phyloP scores from a whole-genome alignment of 1,140 invertebrate genomes.

The Mesaphorura yosii region DNA sequence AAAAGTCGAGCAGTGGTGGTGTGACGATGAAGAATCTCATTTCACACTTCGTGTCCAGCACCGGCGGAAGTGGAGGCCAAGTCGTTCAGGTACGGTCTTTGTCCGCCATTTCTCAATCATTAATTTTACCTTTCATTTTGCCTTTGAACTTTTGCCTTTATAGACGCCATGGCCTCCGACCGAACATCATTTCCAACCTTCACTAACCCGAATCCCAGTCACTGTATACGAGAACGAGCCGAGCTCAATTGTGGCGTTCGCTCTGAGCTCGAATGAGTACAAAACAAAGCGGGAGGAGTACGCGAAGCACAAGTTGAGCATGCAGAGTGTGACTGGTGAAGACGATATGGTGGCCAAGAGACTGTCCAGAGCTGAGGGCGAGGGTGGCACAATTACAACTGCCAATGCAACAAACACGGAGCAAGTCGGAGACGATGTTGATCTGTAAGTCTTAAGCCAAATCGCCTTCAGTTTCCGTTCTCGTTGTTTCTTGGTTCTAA shows the following conservation, averaged over 20 bases:
- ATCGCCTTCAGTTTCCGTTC: no score
- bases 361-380: background rate
- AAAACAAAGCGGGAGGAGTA: constrained; percentile 48
- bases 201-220: constrained; percentile 51
- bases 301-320: constrained; percentile 6
- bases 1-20: constrained; percentile 32
- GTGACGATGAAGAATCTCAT: constrained; percentile 55
- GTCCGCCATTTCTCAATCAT: no score
- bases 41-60: constrained; percentile 49
- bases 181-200: constrained; percentile 51
- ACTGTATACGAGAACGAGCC: constrained; percentile 73
- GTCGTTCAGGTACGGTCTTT: constrained; percentile 40
- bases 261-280: constrained; percentile 60
- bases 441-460: no score
- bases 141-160: constrained; percentile 27
- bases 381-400: background rate
- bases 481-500: no score
- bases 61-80: constrained; percentile 37
- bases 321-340: constrained; percentile 1
- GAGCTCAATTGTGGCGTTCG: constrained; percentile 79
- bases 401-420: no score
- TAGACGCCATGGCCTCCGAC: constrained; percentile 47
- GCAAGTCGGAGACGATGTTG: no score
- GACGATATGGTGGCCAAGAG: background rate
- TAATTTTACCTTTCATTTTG: background rate